phyloP scores from a whole-genome alignment of 2,113 vertebrate genomes.

The Nannobrachium achirus region DNA sequence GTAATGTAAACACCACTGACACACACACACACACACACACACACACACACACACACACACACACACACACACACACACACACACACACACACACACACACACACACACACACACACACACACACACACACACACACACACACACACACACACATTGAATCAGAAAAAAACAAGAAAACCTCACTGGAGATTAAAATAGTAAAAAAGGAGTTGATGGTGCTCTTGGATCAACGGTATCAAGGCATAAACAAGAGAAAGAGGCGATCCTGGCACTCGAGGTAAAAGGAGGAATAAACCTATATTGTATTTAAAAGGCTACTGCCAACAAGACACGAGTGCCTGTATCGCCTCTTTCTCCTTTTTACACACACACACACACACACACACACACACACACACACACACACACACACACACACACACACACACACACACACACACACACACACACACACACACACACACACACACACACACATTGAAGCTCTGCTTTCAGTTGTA shows the following conservation, averaged over 20 bases:
- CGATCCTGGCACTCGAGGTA: background rate
- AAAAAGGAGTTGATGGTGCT: too few species aligned
- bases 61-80: background rate
- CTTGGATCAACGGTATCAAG: background rate
- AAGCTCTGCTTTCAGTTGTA: too few species aligned
- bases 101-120: background rate
- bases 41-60: background rate
- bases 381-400: conserved; percentile 5
- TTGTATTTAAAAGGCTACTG: background rate
- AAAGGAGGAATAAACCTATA: background rate
- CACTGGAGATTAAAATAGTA: too few species aligned
- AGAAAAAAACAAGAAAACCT: too few species aligned
- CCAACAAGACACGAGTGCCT: background rate
- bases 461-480: too few species aligned
- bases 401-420: background rate
- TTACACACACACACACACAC: background rate
- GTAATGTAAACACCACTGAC: too few species aligned
- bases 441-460: background rate
- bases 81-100: background rate
- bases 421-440: background rate
- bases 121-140: background rate
- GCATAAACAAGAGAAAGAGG: background rate
- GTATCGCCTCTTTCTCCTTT: background rate
- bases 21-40: background rate
- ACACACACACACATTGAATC: too few species aligned